These are phyloP conservation scores for Choreutis nemorana DNA, from an alignment of 2,888 invertebrate species.

Conservation along the genomic window DNA sequence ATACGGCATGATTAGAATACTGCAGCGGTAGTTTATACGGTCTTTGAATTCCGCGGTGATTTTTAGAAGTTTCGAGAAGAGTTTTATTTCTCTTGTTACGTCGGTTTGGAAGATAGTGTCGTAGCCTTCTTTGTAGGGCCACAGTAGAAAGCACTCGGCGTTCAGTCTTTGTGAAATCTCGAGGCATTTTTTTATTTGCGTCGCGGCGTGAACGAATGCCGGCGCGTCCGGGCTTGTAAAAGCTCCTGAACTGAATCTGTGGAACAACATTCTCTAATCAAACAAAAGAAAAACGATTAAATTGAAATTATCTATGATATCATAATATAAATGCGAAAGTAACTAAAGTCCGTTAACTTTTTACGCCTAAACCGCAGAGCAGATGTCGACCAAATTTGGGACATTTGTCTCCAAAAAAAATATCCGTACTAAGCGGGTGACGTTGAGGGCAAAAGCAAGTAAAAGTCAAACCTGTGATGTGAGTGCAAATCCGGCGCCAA, in stretches of 20 bases:
- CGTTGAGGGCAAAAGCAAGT: too few relatives aligned
- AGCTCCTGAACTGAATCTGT: slow-evolving; percentile 68
- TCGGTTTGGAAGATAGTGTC: slow-evolving; percentile 67
- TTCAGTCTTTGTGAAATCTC: slow-evolving; percentile 68
- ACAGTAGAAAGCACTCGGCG: slow-evolving; percentile 69
- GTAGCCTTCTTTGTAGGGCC: slow-evolving; percentile 69
- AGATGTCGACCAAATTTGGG: too few relatives aligned
- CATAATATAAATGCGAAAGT: too few relatives aligned
- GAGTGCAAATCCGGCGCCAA: slow-evolving; percentile 70
- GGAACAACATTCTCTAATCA: not conserved
- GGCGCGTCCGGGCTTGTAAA: slow-evolving; percentile 67
- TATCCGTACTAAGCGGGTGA: not conserved
- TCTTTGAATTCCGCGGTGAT: slow-evolving; percentile 71
- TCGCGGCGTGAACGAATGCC: slow-evolving; percentile 66
- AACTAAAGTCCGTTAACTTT: too few relatives aligned
- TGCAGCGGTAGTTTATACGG: slow-evolving; percentile 67
- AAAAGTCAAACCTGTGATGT: slow-evolving; percentile 58
- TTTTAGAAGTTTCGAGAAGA: slow-evolving; percentile 68
- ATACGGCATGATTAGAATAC: slow-evolving; percentile 62
- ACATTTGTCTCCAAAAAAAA: not conserved
- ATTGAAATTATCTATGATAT: too few relatives aligned
- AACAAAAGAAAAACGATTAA: too few relatives aligned
- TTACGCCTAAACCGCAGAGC: too few relatives aligned
- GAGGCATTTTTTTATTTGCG: slow-evolving; percentile 69
- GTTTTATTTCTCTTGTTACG: slow-evolving; percentile 64